Evolutionary conservation across 2,797 vertebrate species (phyloP), one percentile per base, ranked within the genome.

Genomic region (Chrysocyon brachyurus): DNA sequence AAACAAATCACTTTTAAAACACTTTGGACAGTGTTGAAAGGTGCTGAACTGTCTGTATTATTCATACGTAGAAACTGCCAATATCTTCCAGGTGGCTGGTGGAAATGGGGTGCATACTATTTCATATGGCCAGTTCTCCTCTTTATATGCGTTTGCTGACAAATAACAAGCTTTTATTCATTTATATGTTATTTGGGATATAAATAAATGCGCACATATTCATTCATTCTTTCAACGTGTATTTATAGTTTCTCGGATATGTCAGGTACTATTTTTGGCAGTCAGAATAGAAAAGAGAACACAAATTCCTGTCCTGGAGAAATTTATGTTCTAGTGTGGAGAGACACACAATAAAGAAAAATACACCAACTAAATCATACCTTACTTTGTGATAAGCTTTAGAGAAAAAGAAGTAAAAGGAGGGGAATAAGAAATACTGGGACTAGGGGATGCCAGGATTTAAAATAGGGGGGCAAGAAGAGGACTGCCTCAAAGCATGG

Each of bases 1-100:
- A 87, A 96, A 78, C 4, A 33, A 90, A 63, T 61, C 56, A 52
- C 46, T 87, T 94, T 94, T n/a, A 87, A 91, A 92, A 70, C 17
- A 70, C 6, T 87, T 78, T 28, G 90, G 46, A 85, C 26, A 90
- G 28, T 26, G 14, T 46, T 57, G 54, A 87, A 21, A 89, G 54
- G 85, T 85, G 24, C 19, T 56, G 7, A 70, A 15, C 57, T 64
- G 0, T 82, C 54, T 66, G 1, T 81, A 61, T 88, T 83, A 87
- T 24, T 46, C 33, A 87, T 31, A 91, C 26, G 73, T 5, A 89
- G 28, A 92, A 83, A 93, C n/a, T 78, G 36, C 79, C 31, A 64
- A 12, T 95, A 5, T 56, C 63, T 85, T 92, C 87, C 54, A 85
- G 33, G 33, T 79, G 49, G 17, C 17, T 86, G 26, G 33, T 16